phyloP scores from a whole-genome alignment of 2,888 invertebrate genomes.

The Strigamia maritima region DNA sequence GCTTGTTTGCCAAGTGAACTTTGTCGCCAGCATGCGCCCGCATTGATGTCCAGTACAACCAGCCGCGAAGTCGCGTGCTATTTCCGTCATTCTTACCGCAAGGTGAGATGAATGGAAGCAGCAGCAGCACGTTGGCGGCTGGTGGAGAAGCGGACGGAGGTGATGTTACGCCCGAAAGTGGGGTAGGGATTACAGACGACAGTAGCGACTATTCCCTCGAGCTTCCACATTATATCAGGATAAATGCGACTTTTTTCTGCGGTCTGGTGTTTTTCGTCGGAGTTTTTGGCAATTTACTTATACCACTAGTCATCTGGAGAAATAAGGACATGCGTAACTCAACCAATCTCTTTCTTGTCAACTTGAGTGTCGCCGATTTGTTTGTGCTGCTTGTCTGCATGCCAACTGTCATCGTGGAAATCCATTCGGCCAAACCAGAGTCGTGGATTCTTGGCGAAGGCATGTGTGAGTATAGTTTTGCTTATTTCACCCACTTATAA shows the following conservation, averaged over 20 bases:
- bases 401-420: slow-evolving; percentile 89
- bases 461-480: slow-evolving; percentile 85
- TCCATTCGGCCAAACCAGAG: slow-evolving; percentile 77
- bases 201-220: slow-evolving; percentile 46
- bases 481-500: no score
- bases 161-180: background rate
- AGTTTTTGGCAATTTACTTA: slow-evolving; percentile 88
- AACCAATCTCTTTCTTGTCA: slow-evolving; percentile 90
- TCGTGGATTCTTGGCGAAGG: slow-evolving; percentile 88
- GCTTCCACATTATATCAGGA: slow-evolving; percentile 79
- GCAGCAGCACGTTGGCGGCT: background rate
- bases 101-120: slow-evolving; percentile 33
- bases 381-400: slow-evolving; percentile 87
- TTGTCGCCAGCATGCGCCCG: background rate
- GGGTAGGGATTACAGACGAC: background rate
- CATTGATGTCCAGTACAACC: background rate
- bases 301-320: slow-evolving; percentile 84
- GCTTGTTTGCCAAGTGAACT: background rate
- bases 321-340: slow-evolving; percentile 92
- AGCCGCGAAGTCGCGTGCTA: background rate
- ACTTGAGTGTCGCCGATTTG: slow-evolving; percentile 86
- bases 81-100: background rate
- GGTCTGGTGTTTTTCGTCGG: slow-evolving; percentile 84
- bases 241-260: slow-evolving; percentile 83
- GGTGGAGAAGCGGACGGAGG: background rate